Conservation (phyloP, 2,113 vertebrate genomes). For the Cynocephalus volans region DNA sequence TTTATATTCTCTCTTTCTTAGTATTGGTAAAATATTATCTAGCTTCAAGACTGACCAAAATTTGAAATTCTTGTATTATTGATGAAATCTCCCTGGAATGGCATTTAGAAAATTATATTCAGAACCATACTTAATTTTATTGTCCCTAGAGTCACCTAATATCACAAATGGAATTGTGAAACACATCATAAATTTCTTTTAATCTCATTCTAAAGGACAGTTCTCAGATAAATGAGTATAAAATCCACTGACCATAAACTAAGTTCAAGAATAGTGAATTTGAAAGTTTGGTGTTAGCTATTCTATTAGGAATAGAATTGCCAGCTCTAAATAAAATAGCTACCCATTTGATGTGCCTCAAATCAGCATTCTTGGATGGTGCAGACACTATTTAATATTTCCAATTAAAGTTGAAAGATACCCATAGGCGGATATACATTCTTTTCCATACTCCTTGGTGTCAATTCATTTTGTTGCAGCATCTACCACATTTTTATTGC, state of each 20-base stretch:
- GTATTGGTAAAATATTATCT: neutral
- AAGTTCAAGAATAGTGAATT: constrained; percentile 15
- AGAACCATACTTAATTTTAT: constrained; percentile 47
- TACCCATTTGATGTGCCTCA: neutral
- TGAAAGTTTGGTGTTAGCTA: constrained; percentile 73
- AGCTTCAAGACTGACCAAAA: neutral
- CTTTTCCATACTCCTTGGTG: neutral
- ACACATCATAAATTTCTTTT: constrained; percentile 57
- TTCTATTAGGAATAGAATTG: constrained; percentile 70
- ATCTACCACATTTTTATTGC: constrained; percentile 53
- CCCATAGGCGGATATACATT: neutral
- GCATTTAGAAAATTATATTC: constrained; percentile 59
- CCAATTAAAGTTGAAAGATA: constrained; percentile 15
- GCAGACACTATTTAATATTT: constrained; percentile 66
- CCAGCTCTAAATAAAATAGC: constrained; percentile 63
- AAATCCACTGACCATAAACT: constrained; percentile 69
- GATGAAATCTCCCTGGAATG: neutral
- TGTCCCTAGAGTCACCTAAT: constrained; percentile 3
- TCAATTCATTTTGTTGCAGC: constrained; percentile 20
- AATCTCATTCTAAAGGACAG: constrained; percentile 75
- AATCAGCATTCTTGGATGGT: constrained; percentile 17
- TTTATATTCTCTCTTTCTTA: neutral
- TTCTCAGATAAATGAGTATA: constrained; percentile 71
- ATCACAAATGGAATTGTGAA: neutral
- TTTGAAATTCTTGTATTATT: neutral